phyloP scores from a whole-genome alignment of 1,140 invertebrate genomes.

The Pseudomyrmex gracilis region DNA sequence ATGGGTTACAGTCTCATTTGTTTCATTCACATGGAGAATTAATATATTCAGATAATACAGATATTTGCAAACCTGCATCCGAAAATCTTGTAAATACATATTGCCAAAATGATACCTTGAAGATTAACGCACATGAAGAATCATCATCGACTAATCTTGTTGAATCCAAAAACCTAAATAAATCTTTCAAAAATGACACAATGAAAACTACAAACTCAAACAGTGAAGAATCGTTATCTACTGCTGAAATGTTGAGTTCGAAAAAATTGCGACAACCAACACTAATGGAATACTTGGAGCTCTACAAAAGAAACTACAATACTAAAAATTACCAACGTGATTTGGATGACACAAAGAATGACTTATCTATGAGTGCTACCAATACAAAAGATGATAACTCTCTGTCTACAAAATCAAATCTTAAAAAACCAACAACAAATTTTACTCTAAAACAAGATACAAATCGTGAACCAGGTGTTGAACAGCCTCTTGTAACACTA shows the following conservation, averaged over 20 bases:
- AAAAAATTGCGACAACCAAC: slow-evolving; percentile 56
- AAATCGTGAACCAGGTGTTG: not conserved
- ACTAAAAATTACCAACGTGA: not conserved
- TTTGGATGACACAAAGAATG: not conserved
- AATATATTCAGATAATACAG: not conserved
- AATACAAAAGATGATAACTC: not conserved
- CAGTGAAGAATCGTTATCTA: not conserved
- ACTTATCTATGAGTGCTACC: not conserved
- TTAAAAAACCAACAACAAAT: not conserved
- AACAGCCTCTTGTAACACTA: slow-evolving; percentile 56
- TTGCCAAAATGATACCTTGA: not conserved
- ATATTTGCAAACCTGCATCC: not conserved
- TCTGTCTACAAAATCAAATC: not conserved
- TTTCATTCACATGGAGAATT: slow-evolving; percentile 22
- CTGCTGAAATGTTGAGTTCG: not conserved
- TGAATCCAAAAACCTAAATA: slow-evolving; percentile 5
- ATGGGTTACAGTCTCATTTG: slow-evolving; percentile 31
- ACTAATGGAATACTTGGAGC: slow-evolving; percentile 41
- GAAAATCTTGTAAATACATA: not conserved
- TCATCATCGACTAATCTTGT: not conserved
- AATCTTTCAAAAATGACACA: not conserved
- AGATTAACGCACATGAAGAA: slow-evolving; percentile 1
- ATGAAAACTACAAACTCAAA: not conserved
- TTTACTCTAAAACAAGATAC: not conserved
- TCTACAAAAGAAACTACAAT: slow-evolving; percentile 3